phyloP scores from a whole-genome alignment of 2,113 vertebrate genomes.

The Protobothrops mucrosquamatus region DNA sequence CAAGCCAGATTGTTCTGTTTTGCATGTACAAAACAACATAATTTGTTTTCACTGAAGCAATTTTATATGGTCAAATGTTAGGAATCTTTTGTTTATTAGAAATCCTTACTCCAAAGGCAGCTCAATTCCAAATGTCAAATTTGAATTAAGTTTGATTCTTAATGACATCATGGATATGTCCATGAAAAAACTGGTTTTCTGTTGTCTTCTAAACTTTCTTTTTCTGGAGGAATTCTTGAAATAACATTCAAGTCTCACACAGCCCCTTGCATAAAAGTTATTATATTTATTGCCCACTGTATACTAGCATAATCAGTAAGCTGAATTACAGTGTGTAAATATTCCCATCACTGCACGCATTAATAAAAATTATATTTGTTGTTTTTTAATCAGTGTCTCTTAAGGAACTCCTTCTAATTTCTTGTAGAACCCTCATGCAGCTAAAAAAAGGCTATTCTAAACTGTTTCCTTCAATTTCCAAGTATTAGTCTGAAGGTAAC shows the following conservation, averaged over 20 bases:
- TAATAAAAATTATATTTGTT: no score
- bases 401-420: no score
- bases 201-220: not conserved
- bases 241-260: not conserved
- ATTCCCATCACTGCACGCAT: no score
- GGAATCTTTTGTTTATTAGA: conserved; percentile 75
- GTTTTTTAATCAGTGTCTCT: no score
- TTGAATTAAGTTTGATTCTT: not conserved
- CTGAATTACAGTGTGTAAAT: no score
- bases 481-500: no score
- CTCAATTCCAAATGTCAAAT: not conserved
- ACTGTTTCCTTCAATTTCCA: no score
- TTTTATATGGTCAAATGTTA: conserved; percentile 59
- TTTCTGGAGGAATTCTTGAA: not conserved
- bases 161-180: not conserved
- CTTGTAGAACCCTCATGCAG: no score
- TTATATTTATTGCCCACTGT: no score
- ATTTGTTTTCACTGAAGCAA: conserved; percentile 72
- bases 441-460: no score
- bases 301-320: no score
- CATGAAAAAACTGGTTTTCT: not conserved
- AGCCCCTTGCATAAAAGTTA: not conserved
- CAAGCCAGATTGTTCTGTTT: conserved; percentile 55
- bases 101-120: conserved; percentile 40
- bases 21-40: conserved; percentile 71